Evolutionary conservation across 1,140 invertebrate genomes (phyloP).

Genomic region (Maniola jurtina): DNA sequence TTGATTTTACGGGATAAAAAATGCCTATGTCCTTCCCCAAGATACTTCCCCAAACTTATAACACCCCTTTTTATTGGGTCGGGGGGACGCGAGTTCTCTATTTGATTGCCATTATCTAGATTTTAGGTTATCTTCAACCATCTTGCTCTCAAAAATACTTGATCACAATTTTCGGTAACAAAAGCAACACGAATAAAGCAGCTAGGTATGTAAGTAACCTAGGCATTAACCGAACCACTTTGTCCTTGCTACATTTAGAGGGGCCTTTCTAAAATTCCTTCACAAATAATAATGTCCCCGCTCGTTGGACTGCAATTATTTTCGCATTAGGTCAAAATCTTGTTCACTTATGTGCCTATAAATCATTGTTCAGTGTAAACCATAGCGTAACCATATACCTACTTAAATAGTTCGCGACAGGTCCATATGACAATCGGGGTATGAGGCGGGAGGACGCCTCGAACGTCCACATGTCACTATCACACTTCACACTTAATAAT

Average conservation of each 20-base stretch:
- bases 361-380: neutral
- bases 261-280: constrained; percentile 51
- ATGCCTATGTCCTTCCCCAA: no score
- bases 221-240: constrained; percentile 23
- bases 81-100: neutral
- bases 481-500: no score
- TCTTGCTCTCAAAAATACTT: neutral
- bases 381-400: neutral
- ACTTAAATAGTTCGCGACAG: no score
- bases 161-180: constrained; percentile 10
- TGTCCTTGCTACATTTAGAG: constrained; percentile 52
- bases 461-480: no score
- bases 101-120: no score
- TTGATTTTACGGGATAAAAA: no score
- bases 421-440: no score
- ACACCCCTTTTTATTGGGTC: no score
- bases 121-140: neutral
- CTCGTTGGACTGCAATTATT: constrained; percentile 18
- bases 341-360: neutral
- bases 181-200: constrained; percentile 10
- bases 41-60: no score
- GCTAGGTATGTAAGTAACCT: constrained; percentile 13
- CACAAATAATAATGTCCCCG: constrained; percentile 15
- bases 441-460: no score
- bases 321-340: constrained; percentile 13